Evolutionary conservation across 2,888 invertebrate genomes (phyloP).

Genomic region (Liodrosophila aerea): DNA sequence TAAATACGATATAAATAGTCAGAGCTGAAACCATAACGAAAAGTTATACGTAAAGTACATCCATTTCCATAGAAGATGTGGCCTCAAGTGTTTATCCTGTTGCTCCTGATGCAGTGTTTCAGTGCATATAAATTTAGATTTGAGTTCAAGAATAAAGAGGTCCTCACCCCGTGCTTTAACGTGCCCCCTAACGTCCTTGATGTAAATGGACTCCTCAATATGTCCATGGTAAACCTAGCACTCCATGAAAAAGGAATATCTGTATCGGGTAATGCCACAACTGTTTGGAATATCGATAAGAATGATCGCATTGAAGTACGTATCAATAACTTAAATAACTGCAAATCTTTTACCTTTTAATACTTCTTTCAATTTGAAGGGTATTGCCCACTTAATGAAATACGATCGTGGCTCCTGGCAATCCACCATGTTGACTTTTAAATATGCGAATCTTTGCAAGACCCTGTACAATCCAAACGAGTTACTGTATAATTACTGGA

Average conservation of each 20-base stretch:
- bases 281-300: background rate
- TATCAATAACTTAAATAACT: background rate
- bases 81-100: too few relatives aligned
- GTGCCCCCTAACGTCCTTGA: too few relatives aligned
- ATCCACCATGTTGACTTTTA: constrained; percentile 6
- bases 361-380: background rate
- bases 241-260: background rate
- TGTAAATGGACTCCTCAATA: too few relatives aligned
- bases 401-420: constrained; percentile 22
- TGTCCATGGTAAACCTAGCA: background rate
- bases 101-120: too few relatives aligned
- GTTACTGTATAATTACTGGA: constrained; percentile 6
- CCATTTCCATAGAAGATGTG: too few relatives aligned
- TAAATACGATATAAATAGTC: too few relatives aligned
- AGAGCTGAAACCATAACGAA: too few relatives aligned
- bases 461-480: constrained; percentile 17
- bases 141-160: too few relatives aligned
- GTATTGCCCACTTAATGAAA: background rate
- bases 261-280: background rate
- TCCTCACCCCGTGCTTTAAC: too few relatives aligned
- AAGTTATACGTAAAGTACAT: too few relatives aligned
- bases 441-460: constrained; percentile 7
- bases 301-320: background rate
- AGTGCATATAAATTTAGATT: too few relatives aligned
- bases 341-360: background rate